Base-by-base conservation (phyloP, 2,113 vertebrate species). In the Psilopogon haemacephalus region DNA sequence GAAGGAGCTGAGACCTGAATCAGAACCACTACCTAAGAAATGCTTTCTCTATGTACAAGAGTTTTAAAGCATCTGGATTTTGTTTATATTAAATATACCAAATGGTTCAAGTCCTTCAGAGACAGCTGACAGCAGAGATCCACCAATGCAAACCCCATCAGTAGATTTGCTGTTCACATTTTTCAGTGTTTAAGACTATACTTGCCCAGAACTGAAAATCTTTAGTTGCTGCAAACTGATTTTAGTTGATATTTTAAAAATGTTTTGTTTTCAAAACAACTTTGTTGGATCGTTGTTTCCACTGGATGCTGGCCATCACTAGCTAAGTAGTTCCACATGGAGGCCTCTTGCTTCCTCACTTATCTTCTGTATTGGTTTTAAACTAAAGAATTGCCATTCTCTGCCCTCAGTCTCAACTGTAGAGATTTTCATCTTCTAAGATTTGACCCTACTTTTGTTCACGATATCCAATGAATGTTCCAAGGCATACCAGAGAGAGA, bases 241-340 rank as follows among this genome's bases (percentile, higher is more conserved):
- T 37, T 84, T 86, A 50, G n/a, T 54, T 48, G 44, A 5, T 11
- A 28, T 26, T 2, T 60, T 90, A 4, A 46, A 44, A 16, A 40
- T 37, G 13, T 79, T 76, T 85, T 93, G 38, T 79, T 94, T 91
- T 89, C 50, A 77, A 94, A 91, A 80, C 26, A 70, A 17, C 35
- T 78, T 54, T 58, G 7, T 79, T 93, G 52, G 21, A 62, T 94
- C 44, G 63, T 63, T 94, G 35, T 90, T 96, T 90, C 63, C 15
- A 35, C 52, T 85, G 84, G 74, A 72, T 56, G 38, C 33, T 89
- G 71, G 69, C 90, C 72, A 77, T 70, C 38, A n/a, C 33, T 42
- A 59, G 44, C 37, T 67, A 87, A 94, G 37, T 70, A 83, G 81
- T 91, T 90, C 89, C 73, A 91, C 40, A 44, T 70, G 38, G 21